These are phyloP conservation scores for Cyrtorhinus lividipennis DNA, from an alignment of 1,140 invertebrate genomes.

Conservation along the genomic window DNA sequence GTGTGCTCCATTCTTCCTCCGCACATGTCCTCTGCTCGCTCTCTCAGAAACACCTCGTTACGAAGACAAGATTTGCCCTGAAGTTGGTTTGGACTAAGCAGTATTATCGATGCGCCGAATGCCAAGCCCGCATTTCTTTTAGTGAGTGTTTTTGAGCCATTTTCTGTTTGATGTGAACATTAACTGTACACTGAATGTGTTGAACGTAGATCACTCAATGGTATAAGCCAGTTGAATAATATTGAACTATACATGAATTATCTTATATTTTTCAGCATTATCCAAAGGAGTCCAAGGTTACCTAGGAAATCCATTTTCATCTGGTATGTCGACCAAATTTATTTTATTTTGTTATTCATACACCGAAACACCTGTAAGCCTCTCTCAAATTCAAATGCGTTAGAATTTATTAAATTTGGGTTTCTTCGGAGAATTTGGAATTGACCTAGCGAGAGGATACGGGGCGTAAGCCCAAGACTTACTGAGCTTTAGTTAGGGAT, in stretches of 20 bases:
- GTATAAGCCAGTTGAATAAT: too few relatives aligned
- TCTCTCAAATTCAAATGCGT: too few relatives aligned
- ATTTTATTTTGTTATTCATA: too few relatives aligned
- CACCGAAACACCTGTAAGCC: too few relatives aligned
- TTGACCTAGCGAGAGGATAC: too few relatives aligned
- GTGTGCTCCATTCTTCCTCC: constrained; percentile 52
- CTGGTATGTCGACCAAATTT: constrained; percentile 23
- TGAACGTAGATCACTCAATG: too few relatives aligned
- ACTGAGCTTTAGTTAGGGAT: too few relatives aligned
- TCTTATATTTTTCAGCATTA: constrained; percentile 28
- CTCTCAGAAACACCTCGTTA: constrained; percentile 58
- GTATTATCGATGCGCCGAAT: constrained; percentile 67
- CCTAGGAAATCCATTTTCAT: constrained; percentile 25
- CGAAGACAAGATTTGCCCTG: constrained; percentile 65
- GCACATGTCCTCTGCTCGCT: constrained; percentile 61
- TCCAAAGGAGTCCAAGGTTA: constrained; percentile 31
- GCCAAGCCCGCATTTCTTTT: constrained; percentile 51
- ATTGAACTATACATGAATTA: too few relatives aligned
- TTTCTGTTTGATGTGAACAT: background rate
- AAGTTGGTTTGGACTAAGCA: constrained; percentile 60
- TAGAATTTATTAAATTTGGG: too few relatives aligned
- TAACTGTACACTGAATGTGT: background rate
- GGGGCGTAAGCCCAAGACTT: too few relatives aligned
- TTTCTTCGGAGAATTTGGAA: too few relatives aligned
- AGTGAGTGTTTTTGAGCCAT: constrained; percentile 39